Conservation (phyloP, 1,140 invertebrate genomes). For the Apis florea region DNA sequence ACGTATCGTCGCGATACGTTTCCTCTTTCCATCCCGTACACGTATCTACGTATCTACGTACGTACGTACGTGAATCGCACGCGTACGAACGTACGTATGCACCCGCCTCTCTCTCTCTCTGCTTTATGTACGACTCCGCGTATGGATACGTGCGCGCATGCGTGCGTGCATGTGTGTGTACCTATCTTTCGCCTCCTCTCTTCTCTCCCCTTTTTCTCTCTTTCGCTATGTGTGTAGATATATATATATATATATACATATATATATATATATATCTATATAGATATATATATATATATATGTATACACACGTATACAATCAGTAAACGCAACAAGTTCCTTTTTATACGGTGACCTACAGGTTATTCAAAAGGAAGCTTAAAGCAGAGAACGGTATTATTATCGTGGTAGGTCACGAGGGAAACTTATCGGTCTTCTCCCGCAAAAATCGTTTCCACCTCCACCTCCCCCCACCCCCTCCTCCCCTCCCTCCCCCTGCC, state of each 20-base stretch:
- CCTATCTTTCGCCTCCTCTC: constrained; percentile 4
- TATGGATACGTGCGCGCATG: neutral
- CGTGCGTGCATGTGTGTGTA: neutral
- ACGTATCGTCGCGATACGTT: constrained; percentile 32
- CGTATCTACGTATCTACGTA: neutral
- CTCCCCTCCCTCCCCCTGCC: neutral
- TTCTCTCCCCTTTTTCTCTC: neutral
- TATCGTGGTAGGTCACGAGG: constrained; percentile 61
- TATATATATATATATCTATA: too few species aligned
- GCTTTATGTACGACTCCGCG: neutral
- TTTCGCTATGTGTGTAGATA: constrained; percentile 23
- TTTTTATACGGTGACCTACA: constrained; percentile 68
- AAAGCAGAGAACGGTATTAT: constrained; percentile 64
- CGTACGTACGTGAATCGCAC: too few species aligned
- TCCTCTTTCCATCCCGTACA: constrained; percentile 22
- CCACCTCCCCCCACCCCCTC: too few species aligned
- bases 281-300: too few species aligned
- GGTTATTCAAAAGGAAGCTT: constrained; percentile 69
- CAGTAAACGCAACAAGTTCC: constrained; percentile 65
- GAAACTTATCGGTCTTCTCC: constrained; percentile 63
- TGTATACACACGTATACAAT: constrained; percentile 45
- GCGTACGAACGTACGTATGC: too few species aligned
- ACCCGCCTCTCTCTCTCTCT: too few species aligned
- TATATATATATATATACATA: too few species aligned
- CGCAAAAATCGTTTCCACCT: constrained; percentile 40